These are phyloP conservation scores for Pseudorasbora parva DNA, from an alignment of 2,113 vertebrate genomes.

Conservation along the genomic window DNA sequence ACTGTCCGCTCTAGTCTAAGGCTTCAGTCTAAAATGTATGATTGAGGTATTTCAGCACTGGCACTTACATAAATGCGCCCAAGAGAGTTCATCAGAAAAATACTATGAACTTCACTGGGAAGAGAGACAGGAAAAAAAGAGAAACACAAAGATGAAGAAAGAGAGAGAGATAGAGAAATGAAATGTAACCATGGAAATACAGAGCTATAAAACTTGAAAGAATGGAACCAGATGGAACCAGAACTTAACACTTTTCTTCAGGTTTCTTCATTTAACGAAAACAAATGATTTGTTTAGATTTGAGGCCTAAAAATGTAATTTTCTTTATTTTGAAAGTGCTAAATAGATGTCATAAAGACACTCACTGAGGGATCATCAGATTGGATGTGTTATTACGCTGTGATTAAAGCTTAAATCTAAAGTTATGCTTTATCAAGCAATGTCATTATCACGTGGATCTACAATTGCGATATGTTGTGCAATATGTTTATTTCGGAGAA, in stretches of 20 bases:
- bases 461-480: slow-evolving; percentile 23
- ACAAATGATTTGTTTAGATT: background rate
- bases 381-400: background rate
- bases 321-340: slow-evolving; percentile 9
- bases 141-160: slow-evolving; percentile 39
- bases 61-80: slow-evolving; percentile 26
- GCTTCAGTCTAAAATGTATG: slow-evolving; percentile 36
- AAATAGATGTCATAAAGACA: slow-evolving; percentile 16
- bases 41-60: slow-evolving; percentile 48
- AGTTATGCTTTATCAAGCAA: background rate
- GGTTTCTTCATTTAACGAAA: slow-evolving; percentile 8
- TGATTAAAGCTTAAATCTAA: background rate
- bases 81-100: slow-evolving; percentile 48
- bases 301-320: background rate
- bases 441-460: background rate
- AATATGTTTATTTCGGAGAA: slow-evolving; percentile 8
- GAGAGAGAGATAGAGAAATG: background rate
- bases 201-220: background rate
- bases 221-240: slow-evolving; percentile 3
- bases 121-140: slow-evolving; percentile 19
- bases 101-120: slow-evolving; percentile 56
- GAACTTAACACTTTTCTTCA: slow-evolving; percentile 2
- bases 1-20: background rate
- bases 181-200: slow-evolving; percentile 13
- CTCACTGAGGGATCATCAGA: background rate